phyloP scores from a whole-genome alignment of 35 echinoderm and acorn worm genomes.

The Diadema setosum region DNA sequence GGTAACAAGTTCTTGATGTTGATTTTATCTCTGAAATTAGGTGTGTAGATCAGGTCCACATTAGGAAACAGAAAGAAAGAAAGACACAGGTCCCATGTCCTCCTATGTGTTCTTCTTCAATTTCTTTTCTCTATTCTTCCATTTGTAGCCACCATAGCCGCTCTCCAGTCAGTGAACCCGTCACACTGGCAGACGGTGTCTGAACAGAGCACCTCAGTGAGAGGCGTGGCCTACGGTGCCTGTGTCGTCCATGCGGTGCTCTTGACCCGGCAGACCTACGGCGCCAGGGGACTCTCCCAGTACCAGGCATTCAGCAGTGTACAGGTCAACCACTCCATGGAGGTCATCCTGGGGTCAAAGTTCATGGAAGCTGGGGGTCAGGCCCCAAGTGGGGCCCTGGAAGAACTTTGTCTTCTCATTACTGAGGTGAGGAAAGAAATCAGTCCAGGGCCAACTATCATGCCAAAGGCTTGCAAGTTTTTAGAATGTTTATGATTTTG shows the following conservation, averaged over 20 bases:
- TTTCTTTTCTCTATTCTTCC: too few relatives aligned
- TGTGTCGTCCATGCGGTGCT: slow-evolving; percentile 84
- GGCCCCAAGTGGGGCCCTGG: slow-evolving; percentile 1
- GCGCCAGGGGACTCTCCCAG: slow-evolving; percentile 64
- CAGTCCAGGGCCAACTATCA: too few relatives aligned
- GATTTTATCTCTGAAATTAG: too few relatives aligned
- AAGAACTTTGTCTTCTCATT: slow-evolving; percentile 23
- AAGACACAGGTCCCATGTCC: too few relatives aligned
- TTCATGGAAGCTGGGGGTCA: slow-evolving; percentile 51
- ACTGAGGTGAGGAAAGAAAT: slow-evolving; percentile 27
- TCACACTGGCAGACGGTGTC: slow-evolving; percentile 16
- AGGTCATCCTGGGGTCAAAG: slow-evolving; percentile 67
- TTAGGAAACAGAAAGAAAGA: too few relatives aligned
- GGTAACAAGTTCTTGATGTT: too few relatives aligned
- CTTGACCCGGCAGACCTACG: slow-evolving; percentile 78
- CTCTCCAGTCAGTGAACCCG: slow-evolving; percentile 40
- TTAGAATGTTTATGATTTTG: too few relatives aligned
- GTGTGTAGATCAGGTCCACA: too few relatives aligned
- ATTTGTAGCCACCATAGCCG: slow-evolving; percentile 57
- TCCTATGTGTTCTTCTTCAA: too few relatives aligned
- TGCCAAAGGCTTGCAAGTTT: too few relatives aligned
- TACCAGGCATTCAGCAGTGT: slow-evolving; percentile 64
- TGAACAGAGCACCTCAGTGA: slow-evolving; percentile 27
- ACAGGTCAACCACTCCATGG: slow-evolving; percentile 64
- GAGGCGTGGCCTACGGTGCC: slow-evolving; percentile 46